Conservation (phyloP, 2,113 vertebrate genomes). For the Cnemophilus loriae region DNA sequence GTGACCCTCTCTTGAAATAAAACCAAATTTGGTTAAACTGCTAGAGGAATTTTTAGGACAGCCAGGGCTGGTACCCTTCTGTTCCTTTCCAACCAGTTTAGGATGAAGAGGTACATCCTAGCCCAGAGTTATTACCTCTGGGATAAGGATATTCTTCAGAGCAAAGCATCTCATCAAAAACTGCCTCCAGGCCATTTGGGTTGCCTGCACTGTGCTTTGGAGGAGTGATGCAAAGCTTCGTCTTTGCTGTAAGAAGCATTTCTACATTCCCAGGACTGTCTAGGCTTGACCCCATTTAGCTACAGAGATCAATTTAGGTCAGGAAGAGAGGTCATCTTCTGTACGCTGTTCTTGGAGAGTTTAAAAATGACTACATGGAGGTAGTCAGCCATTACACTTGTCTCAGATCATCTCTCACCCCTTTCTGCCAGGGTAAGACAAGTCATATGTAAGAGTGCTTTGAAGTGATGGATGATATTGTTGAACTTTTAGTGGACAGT, state of each 20-base stretch:
- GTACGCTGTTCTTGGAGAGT: not conserved
- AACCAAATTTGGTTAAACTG: not conserved
- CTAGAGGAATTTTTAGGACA: not conserved
- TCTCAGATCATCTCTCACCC: slow-evolving; percentile 19
- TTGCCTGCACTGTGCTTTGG: not conserved
- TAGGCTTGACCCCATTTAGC: slow-evolving; percentile 11
- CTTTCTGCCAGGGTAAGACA: not conserved
- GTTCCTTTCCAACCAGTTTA: not conserved
- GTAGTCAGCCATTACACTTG: not conserved
- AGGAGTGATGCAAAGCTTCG: not conserved
- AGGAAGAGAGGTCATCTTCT: not conserved
- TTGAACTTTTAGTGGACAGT: slow-evolving; percentile 9
- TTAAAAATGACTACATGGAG: not conserved
- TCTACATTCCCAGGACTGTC: not conserved
- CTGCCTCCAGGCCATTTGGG: not conserved
- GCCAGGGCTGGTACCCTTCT: not conserved
- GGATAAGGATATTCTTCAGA: not conserved
- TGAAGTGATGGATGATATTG: slow-evolving; percentile 30
- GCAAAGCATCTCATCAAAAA: not conserved
- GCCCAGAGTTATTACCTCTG: not conserved
- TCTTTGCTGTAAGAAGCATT: not conserved
- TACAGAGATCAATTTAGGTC: slow-evolving; percentile 30
- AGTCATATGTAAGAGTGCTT: not conserved
- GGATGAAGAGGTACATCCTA: not conserved
- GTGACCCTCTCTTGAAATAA: not conserved